Evolutionary conservation across 2,888 invertebrate genomes (phyloP).

Genomic region (Andrena bucephala): DNA sequence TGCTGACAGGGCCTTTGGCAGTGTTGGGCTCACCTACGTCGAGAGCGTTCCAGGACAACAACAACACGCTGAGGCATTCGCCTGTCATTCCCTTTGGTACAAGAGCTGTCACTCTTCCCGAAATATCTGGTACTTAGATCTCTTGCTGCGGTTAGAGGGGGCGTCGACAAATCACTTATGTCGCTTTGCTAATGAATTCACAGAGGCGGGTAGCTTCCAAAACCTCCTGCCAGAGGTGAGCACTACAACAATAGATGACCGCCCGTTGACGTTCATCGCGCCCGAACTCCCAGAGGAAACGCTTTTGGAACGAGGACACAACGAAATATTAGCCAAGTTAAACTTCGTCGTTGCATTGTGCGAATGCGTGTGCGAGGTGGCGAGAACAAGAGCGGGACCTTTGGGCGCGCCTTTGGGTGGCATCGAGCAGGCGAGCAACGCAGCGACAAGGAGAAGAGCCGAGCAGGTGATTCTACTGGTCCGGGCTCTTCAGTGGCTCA

Average conservation of each 20-base stretch:
- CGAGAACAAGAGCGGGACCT: constrained; percentile 92
- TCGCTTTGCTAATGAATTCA: constrained; percentile 60
- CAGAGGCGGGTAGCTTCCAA: constrained; percentile 86
- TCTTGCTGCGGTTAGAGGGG: not conserved
- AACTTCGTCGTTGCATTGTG: constrained; percentile 98
- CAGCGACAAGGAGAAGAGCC: constrained; percentile 86
- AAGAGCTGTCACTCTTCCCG: constrained; percentile 89
- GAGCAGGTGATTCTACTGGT: constrained; percentile 95
- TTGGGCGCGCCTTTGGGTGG: constrained; percentile 86
- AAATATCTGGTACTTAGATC: constrained; percentile 84
- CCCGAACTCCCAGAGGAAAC: constrained; percentile 98
- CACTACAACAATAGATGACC: constrained; percentile 80
- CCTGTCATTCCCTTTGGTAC: constrained; percentile 89
- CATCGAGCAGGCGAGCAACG: constrained; percentile 80
- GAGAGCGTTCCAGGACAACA: constrained; percentile 87
- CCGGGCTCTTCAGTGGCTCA: constrained; percentile 96
- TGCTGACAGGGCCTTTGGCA: constrained; percentile 88
- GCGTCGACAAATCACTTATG: constrained; percentile 52
- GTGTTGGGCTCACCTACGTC: constrained; percentile 90
- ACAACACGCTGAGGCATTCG: constrained; percentile 86
- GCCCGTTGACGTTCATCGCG: constrained; percentile 91
- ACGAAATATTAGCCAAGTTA: constrained; percentile 97
- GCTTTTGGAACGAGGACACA: constrained; percentile 97
- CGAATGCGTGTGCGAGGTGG: constrained; percentile 96
- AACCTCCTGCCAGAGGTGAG: constrained; percentile 85